Base-by-base conservation (phyloP, 2,113 vertebrate genomes). In the Podocnemis expansa region DNA sequence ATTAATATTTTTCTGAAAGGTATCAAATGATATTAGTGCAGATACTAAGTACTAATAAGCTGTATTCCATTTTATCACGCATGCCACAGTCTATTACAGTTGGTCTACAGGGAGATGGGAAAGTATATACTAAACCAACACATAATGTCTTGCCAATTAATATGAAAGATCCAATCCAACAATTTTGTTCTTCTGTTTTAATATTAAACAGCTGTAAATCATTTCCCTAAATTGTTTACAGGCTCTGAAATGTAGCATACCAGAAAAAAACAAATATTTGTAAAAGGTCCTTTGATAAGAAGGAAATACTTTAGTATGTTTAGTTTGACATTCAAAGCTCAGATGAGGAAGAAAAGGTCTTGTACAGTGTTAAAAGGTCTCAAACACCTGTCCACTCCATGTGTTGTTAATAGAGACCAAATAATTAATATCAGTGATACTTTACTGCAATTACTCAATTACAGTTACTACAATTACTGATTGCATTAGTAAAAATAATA, bases 21-120 rank as follows among this genome's bases (percentile, higher is more conserved):
- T 76, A 93, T 84, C 47, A 94, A 93, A 63, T 95, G 76, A 12
- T 78, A 54, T 49, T 94, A 85, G 38, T 45, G 56, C 90, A 75
- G 93, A 89, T 94, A 94, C 70, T 70, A 81, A 82, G 63, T 84
- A 80, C 87, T 92, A 89, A 67, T 10, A 10, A 29, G 12, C 41
- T 3, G 85, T 38, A 76, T 60, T 83, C n/a, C 43, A 78, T 29
- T 58, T 22, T 29, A 38, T 88, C 75, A 49, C 10, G 24, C 45
- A 60, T 22, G 10, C 43, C 31, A n/a, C 55, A 89, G 78, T 88
- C 78, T 3, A 0, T 63, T 91, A 85, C 87, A 95, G 81, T 83
- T 92, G 41, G 73, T 16, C 73, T 45, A 41, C 29, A 76, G 38
- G 6, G 41, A 76, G 25, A 45, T 76, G 54, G 85, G 47, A 51